These are phyloP conservation scores for Cichlasoma orientale DNA, from an alignment of 2,797 vertebrate species.

Conservation along the genomic window DNA sequence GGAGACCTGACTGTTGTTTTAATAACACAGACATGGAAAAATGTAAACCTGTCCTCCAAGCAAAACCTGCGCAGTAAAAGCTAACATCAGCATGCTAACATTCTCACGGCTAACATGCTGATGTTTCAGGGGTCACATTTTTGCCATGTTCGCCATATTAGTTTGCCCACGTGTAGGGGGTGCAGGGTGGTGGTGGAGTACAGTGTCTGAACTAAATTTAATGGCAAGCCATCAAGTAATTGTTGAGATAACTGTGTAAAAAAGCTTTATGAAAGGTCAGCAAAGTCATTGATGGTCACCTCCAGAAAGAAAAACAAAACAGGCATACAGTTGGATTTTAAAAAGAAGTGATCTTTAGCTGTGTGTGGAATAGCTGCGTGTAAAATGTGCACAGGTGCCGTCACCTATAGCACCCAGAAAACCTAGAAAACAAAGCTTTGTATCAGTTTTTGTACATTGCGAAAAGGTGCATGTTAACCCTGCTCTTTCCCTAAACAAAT, in stretches of 20 bases:
- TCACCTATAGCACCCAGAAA: not conserved
- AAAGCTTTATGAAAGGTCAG: accelerated
- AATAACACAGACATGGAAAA: not conserved
- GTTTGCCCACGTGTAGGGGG: not conserved
- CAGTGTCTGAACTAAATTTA: not conserved
- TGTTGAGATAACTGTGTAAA: not conserved
- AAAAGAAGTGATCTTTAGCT: not conserved
- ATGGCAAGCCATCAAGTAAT: not conserved
- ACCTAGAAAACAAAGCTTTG: not conserved
- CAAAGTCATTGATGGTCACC: not conserved
- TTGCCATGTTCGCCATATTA: not conserved
- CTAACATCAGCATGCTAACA: not conserved
- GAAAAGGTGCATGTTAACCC: not conserved
- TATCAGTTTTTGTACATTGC: not conserved
- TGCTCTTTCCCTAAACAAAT: not conserved
- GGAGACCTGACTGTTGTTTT: conserved; percentile 1
- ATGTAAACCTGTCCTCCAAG: not conserved
- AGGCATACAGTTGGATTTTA: not conserved
- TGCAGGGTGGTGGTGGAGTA: not conserved
- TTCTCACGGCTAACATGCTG: not conserved
- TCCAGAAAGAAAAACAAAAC: not conserved
- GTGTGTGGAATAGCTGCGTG: not conserved
- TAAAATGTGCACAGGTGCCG: not conserved
- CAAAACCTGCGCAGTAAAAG: not conserved
- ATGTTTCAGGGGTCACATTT: not conserved